Percentiles rank a stretch among this genome's conserved stretches.
Conservation (phyloP, 1,140 invertebrate species). For the Meloidogyne chitwoodi region DNA sequence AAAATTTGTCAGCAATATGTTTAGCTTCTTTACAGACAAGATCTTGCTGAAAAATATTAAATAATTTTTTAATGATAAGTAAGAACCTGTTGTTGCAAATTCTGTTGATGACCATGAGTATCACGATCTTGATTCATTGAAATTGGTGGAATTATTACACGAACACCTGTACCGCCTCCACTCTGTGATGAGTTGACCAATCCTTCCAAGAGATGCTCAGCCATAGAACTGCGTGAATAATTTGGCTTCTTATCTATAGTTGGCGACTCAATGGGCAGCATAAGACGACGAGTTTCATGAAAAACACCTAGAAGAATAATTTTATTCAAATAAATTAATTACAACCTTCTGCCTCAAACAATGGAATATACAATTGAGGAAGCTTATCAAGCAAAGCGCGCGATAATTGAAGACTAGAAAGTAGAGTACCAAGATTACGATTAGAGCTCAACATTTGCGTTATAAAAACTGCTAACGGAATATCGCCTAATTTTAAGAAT, state of each 20-base stretch:
- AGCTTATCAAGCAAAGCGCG: constrained; percentile 52
- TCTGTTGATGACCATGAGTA: background rate
- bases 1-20: constrained; percentile 22
- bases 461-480: constrained; percentile 45
- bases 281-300: constrained; percentile 30
- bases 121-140: constrained; percentile 8
- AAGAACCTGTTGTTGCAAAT: constrained; percentile 11
- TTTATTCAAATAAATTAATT: constrained; percentile 2
- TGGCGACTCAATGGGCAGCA: background rate
- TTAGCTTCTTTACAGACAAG: constrained; percentile 20
- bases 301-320: constrained; percentile 23
- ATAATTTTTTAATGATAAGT: background rate
- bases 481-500: constrained; percentile 20
- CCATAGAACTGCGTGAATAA: background rate
- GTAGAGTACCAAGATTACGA: constrained; percentile 47
- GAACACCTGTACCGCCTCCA: background rate
- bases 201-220: constrained; percentile 11
- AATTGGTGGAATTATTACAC: constrained; percentile 15
- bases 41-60: constrained; percentile 4
- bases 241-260: constrained; percentile 17
- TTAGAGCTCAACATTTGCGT: constrained; percentile 43
- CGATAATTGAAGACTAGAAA: constrained; percentile 50
- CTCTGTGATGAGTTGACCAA: background rate
- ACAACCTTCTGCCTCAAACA: constrained; percentile 52
- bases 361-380: constrained; percentile 48